Evolutionary conservation across 2,797 vertebrate genomes (phyloP).

Genomic region (Megalops cyprinoides): DNA sequence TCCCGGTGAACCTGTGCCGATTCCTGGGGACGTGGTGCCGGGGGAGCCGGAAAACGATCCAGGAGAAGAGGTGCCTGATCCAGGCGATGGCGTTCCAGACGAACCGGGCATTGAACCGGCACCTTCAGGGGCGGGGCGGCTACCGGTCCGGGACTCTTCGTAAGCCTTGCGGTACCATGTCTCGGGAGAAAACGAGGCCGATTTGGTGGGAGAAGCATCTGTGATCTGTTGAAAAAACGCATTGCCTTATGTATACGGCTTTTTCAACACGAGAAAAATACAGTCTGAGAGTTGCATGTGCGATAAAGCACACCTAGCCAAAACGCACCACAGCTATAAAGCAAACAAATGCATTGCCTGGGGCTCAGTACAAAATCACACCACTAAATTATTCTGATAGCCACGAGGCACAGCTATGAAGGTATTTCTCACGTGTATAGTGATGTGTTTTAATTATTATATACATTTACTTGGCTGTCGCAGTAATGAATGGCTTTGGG

Average conservation of each 20-base stretch:
- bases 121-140: constrained; percentile 89
- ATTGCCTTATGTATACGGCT: background rate
- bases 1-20: constrained; percentile 90
- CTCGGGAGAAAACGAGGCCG: constrained; percentile 89
- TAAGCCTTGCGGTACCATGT: constrained; percentile 93
- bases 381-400: background rate
- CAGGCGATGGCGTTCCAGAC: constrained; percentile 90
- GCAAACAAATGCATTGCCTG: background rate
- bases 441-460: background rate
- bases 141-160: constrained; percentile 84
- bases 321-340: background rate
- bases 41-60: constrained; percentile 91
- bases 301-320: background rate
- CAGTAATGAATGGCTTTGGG: background rate
- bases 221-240: constrained; percentile 73
- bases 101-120: constrained; percentile 93
- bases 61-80: constrained; percentile 93
- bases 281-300: background rate
- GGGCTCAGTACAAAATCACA: background rate
- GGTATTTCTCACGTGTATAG: background rate
- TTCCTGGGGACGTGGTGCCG: constrained; percentile 89
- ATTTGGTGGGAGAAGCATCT: constrained; percentile 89
- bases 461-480: background rate
- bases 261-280: background rate
- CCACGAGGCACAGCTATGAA: background rate